A percentile compares a stretch with the other conserved stretches of the same genome.
Conservation (phyloP, 2,113 vertebrate species). For the Haplochromis vanheusdeni region DNA sequence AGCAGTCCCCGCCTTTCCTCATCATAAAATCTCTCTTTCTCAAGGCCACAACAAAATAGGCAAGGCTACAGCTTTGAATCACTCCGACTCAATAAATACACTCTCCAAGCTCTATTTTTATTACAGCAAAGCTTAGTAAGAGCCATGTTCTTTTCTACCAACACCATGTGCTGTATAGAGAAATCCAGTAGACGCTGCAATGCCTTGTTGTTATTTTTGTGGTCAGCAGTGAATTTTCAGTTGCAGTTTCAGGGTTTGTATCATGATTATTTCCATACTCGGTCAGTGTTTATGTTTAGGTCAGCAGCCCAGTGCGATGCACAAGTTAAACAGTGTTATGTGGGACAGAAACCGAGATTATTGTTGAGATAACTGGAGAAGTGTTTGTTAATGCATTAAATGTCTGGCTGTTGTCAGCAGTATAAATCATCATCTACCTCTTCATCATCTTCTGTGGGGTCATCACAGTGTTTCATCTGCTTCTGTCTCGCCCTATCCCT, state of each 20-base stretch:
- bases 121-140: slow-evolving; percentile 1
- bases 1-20: slow-evolving; percentile 13
- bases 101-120: slow-evolving; percentile 1
- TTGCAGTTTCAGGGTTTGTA: neutral
- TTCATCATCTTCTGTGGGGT: neutral
- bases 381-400: neutral
- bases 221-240: neutral
- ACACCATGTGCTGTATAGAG: neutral
- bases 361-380: neutral
- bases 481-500: neutral
- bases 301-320: neutral
- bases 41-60: slow-evolving; percentile 31
- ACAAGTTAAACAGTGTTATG: neutral
- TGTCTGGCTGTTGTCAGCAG: neutral
- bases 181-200: neutral
- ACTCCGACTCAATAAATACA: slow-evolving; percentile 11
- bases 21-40: slow-evolving; percentile 31
- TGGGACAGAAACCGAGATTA: neutral
- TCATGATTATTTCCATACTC: neutral
- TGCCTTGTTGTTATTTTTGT: neutral
- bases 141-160: neutral
- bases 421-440: neutral
- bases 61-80: slow-evolving; percentile 15
- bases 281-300: neutral
- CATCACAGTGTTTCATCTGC: neutral